Conservation (phyloP, 2,797 vertebrate genomes). For the Pseudochaenichthys georgianus region DNA sequence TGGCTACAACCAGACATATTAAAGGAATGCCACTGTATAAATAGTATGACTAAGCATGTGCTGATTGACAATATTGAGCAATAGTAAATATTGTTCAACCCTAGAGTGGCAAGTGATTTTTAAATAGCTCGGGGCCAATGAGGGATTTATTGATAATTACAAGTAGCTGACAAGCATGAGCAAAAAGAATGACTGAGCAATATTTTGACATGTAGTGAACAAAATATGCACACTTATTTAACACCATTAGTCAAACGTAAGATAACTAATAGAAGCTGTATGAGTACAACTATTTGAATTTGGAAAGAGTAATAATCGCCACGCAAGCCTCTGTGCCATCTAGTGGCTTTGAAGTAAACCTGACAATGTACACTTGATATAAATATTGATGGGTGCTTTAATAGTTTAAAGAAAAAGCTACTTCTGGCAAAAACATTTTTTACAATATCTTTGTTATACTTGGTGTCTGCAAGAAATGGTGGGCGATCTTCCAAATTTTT, state of each 20-base stretch:
- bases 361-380: not conserved
- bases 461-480: not conserved
- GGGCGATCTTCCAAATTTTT: not conserved
- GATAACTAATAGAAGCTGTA: too few species aligned
- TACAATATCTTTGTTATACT: not conserved
- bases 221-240: not conserved
- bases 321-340: slow-evolving; percentile 1
- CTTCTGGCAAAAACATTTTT: not conserved
- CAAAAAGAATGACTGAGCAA: not conserved
- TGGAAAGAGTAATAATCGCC: too few species aligned
- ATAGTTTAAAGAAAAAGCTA: not conserved
- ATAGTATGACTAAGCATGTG: too few species aligned
- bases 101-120: not conserved
- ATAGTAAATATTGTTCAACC: not conserved
- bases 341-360: slow-evolving; percentile 8
- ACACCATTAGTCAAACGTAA: not conserved
- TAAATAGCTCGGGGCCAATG: not conserved
- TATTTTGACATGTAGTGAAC: not conserved
- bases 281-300: too few species aligned
- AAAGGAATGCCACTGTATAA: not conserved
- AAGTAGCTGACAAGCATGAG: not conserved
- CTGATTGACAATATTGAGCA: not conserved
- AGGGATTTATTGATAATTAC: not conserved
- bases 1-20: not conserved
- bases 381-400: not conserved